Evolutionary conservation across 2,113 vertebrate genomes (phyloP), one percentile per base, ranked within the genome.

Genomic region (Fukomys damarensis): DNA sequence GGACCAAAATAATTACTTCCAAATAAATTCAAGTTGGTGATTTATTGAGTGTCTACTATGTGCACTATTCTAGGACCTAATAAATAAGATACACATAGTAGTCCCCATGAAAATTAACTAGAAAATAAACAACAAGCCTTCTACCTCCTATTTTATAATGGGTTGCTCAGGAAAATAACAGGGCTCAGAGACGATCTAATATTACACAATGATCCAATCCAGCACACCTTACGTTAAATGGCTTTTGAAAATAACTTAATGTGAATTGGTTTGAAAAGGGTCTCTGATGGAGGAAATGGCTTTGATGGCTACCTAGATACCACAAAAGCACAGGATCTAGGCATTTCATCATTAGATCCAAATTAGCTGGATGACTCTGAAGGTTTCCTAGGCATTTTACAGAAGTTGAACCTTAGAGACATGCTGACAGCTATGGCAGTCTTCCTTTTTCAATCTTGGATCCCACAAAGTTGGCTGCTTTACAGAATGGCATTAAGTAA

Each of bases 271-370:
- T 82, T 96, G 83, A 85, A 96, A 97, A 93, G 79, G n/a, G 63
- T n/a, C 70, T 96, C 81, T 93, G 52, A 68, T 65, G 80, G 74
- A 92, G 54, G 35, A 95, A 96, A 79, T 81, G 49, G 86, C 84
- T 96, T 90, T 95, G 84, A 94, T 65, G 82, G 87, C 68, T 87
- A 84, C 86, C 93, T 91, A 90, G 92, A 96, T 81, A 85, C 52
- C 28, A 22, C 0, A 4, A 85, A 91, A 89, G 59, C 82, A 89
- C 20, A 81, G 56, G 32, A 94, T 91, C 61, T 20, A 72, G 93
- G 93, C 83, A 58, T 88, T 84, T 86, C 93, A 93, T 43, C 70
- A 54, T 82, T 87, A 87, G 41, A 72, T 89, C 68, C 87, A 85
- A 97, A 93, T 10, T 81, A 90, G 93, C 46, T 70, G 63, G 77